These are phyloP conservation scores for Myiothlypis coronata DNA, from an alignment of 2,797 vertebrate species.

Conservation along the genomic window DNA sequence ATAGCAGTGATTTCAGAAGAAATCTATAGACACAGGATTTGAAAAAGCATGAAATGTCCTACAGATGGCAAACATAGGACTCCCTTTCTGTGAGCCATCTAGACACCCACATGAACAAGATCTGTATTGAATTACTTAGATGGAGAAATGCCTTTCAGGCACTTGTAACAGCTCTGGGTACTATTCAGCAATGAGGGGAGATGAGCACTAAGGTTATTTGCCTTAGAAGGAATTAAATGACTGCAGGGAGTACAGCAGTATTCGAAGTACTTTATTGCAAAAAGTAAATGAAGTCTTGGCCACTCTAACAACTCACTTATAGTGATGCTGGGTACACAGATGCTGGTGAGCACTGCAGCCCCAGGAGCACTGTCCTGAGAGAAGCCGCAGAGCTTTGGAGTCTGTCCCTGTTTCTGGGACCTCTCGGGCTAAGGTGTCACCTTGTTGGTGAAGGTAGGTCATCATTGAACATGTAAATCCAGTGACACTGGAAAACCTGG, in stretches of 20 bases:
- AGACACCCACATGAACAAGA: neutral
- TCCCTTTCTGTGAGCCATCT: neutral
- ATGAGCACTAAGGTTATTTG: neutral
- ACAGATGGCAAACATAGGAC: constrained; percentile 20
- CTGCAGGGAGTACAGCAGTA: neutral
- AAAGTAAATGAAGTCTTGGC: neutral
- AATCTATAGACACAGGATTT: neutral
- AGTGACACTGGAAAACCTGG: neutral
- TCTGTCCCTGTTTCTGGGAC: neutral
- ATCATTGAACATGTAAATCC: neutral
- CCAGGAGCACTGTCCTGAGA: neutral
- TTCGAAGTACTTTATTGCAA: neutral
- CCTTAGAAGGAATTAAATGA: constrained; percentile 12
- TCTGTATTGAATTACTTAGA: constrained; percentile 34
- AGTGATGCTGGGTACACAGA: neutral
- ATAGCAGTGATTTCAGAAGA: neutral
- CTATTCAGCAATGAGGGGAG: neutral
- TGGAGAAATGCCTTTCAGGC: neutral
- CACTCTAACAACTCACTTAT: neutral
- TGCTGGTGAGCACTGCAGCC: neutral
- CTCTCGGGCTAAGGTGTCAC: neutral
- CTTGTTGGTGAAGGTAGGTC: neutral
- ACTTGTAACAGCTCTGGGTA: neutral
- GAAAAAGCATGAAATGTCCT: constrained; percentile 14
- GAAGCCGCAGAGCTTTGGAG: neutral